Evolutionary conservation across 2,888 invertebrate species (phyloP).

Genomic region (Idaea straminata): DNA sequence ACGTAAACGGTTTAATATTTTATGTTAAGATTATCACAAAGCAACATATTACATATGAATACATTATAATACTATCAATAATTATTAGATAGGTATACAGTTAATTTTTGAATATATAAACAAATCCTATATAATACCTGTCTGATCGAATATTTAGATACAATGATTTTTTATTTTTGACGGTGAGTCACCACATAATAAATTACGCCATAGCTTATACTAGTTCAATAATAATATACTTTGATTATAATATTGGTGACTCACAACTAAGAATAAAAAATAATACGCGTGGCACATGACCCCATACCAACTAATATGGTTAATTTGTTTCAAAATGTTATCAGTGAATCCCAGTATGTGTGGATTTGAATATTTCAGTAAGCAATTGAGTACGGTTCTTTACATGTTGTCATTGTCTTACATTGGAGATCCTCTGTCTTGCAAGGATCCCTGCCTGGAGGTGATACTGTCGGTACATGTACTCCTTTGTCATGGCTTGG

Average conservation of each 20-base stretch:
- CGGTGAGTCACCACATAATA: constrained; percentile 59
- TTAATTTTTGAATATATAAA: constrained; percentile 2
- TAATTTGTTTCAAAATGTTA: not conserved
- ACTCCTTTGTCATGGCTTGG: constrained; percentile 76
- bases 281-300: constrained; percentile 29
- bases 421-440: constrained; percentile 54
- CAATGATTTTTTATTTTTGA: constrained; percentile 56
- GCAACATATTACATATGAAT: constrained; percentile 9
- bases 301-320: not conserved
- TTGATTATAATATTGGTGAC: constrained; percentile 55
- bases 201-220: constrained; percentile 70
- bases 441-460: constrained; percentile 61
- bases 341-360: not conserved
- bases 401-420: constrained; percentile 24
- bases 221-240: constrained; percentile 64
- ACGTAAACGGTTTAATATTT: not conserved
- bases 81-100: constrained; percentile 9
- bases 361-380: too few relatives aligned
- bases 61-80: constrained; percentile 11
- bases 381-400: not conserved
- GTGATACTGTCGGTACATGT: constrained; percentile 72
- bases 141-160: constrained; percentile 10
- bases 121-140: not conserved
- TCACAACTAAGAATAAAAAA: constrained; percentile 45
- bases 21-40: not conserved